Evolutionary conservation across 2,797 vertebrate genomes (phyloP).

Genomic region (Spheniscus humboldti): DNA sequence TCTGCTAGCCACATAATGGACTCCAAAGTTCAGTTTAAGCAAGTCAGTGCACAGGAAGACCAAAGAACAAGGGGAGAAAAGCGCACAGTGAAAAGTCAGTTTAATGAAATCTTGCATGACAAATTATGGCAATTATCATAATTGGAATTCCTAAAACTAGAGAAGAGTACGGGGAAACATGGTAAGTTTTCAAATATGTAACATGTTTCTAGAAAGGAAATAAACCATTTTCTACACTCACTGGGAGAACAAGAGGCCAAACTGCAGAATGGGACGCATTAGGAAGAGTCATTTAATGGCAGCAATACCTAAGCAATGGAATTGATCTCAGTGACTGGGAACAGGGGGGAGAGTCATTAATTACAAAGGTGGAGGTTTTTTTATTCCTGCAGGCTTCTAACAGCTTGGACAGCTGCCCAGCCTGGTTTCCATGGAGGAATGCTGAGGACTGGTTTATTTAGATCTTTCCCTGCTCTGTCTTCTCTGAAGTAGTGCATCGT

Average conservation of each 20-base stretch:
- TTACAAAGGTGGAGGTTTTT: background rate
- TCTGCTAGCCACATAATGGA: rapidly evolving
- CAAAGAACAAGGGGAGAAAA: background rate
- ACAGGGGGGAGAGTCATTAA: background rate
- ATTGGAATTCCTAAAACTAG: conserved; percentile 23
- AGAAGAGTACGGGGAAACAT: background rate
- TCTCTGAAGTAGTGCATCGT: background rate
- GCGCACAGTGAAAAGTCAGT: conserved; percentile 49
- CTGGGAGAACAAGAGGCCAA: background rate
- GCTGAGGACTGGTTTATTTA: background rate
- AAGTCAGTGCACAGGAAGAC: background rate
- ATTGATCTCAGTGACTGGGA: background rate
- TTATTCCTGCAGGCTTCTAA: background rate
- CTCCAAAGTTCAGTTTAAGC: background rate
- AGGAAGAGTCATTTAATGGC: background rate
- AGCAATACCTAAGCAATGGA: background rate
- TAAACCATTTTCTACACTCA: conserved; percentile 3
- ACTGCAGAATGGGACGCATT: background rate
- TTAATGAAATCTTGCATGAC: conserved; percentile 56
- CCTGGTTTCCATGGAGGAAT: background rate
- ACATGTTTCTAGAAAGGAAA: conserved; percentile 5
- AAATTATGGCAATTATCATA: conserved; percentile 13
- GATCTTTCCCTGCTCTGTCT: background rate
- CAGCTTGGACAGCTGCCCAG: background rate
- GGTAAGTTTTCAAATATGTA: background rate